Percentiles rank a stretch among this genome's conserved stretches.
These are phyloP conservation scores for Phenganax marumi DNA, from an alignment of 92 coral and sea anemone genomes.

Conservation along the genomic window DNA sequence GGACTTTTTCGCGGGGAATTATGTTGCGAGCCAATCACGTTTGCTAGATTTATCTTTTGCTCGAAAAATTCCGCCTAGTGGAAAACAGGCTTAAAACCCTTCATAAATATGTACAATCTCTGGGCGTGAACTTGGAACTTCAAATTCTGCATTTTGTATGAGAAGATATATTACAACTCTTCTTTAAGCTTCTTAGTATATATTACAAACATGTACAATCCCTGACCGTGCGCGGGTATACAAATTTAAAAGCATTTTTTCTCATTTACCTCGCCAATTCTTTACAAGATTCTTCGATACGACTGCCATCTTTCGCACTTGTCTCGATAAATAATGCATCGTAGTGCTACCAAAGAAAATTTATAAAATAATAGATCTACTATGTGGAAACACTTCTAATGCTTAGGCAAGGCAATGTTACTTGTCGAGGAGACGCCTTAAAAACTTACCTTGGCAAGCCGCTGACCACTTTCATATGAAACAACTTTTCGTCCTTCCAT, in stretches of 20 bases:
- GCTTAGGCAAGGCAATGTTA: background rate
- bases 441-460: slow-evolving; percentile 14
- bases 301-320: slow-evolving; percentile 87
- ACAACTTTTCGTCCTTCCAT: slow-evolving; percentile 63
- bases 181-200: too few relatives aligned
- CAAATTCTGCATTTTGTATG: too few relatives aligned
- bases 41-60: too few relatives aligned
- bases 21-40: too few relatives aligned
- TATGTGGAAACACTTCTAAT: background rate
- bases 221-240: background rate
- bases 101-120: too few relatives aligned
- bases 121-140: too few relatives aligned
- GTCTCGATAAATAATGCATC: slow-evolving; percentile 89
- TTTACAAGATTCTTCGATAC: slow-evolving; percentile 74
- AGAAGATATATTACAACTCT: too few relatives aligned
- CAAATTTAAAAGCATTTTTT: background rate
- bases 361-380: background rate
- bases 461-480: slow-evolving; percentile 18
- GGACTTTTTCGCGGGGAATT: too few relatives aligned
- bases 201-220: too few relatives aligned
- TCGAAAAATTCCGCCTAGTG: too few relatives aligned
- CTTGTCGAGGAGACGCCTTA: background rate
- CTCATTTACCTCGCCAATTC: slow-evolving; percentile 82
- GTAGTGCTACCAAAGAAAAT: slow-evolving; percentile 58
- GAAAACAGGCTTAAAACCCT: too few relatives aligned